phyloP scores from a whole-genome alignment of 2,113 vertebrate species.

The Pteruthius melanotis region DNA sequence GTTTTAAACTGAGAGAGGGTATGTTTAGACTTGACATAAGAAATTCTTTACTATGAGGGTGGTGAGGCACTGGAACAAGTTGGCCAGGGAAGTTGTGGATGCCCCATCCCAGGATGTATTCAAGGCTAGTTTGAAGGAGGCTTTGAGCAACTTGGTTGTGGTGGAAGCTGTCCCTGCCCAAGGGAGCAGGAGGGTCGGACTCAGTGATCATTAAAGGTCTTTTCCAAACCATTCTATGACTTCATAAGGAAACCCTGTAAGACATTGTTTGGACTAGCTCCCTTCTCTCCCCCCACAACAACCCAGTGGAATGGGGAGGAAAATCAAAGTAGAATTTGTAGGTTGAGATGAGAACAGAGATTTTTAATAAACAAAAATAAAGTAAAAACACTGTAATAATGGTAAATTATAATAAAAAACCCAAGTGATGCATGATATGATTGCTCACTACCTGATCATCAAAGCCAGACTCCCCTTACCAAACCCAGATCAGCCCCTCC shows the following conservation, averaged over 20 bases:
- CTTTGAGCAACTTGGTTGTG: background rate
- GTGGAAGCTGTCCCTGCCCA: background rate
- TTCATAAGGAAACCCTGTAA: background rate
- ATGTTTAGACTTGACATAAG: background rate
- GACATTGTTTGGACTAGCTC: background rate
- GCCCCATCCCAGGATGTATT: background rate
- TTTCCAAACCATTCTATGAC: background rate
- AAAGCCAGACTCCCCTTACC: background rate
- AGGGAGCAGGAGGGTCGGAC: fast-evolving
- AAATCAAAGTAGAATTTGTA: background rate
- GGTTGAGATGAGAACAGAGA: background rate
- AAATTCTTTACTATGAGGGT: background rate
- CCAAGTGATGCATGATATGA: background rate
- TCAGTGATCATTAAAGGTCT: background rate
- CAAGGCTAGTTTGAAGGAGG: background rate
- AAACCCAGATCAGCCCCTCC: background rate
- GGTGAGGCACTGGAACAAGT: background rate
- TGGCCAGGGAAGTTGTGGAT: background rate
- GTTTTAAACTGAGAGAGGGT: background rate
- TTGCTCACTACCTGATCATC: background rate
- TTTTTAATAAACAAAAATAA: background rate
- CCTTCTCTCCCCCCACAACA: background rate
- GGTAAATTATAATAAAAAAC: background rate
- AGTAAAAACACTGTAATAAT: background rate
- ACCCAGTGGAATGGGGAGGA: background rate